These are phyloP conservation scores for Camponotus floridanus DNA, from an alignment of 1,140 invertebrate species.

Conservation along the genomic window DNA sequence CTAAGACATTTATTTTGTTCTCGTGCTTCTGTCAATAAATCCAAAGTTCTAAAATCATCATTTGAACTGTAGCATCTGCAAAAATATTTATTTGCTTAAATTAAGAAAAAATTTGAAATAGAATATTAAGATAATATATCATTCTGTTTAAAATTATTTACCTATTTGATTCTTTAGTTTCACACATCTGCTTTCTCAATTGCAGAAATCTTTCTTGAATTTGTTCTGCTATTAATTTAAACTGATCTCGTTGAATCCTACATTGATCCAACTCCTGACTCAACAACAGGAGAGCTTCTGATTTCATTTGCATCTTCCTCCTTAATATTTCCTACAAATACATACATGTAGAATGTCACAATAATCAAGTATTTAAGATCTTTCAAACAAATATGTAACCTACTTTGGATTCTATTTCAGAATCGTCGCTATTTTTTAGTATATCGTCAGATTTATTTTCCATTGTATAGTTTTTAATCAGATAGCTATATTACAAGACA, in stretches of 20 bases:
- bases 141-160: constrained; percentile 44
- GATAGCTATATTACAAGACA: not conserved
- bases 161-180: constrained; percentile 72
- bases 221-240: constrained; percentile 93
- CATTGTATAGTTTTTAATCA: constrained; percentile 16
- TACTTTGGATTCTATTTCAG: constrained; percentile 38
- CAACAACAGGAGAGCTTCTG: constrained; percentile 92
- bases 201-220: constrained; percentile 89
- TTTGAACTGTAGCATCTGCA: constrained; percentile 66
- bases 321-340: constrained; percentile 81
- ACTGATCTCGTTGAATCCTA: constrained; percentile 92
- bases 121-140: not conserved
- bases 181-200: constrained; percentile 84
- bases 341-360: not conserved
- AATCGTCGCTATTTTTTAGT: not conserved
- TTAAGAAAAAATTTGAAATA: not conserved
- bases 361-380: not conserved
- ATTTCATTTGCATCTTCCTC: constrained; percentile 93
- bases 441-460: not conserved
- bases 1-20: constrained; percentile 90
- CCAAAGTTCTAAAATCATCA: constrained; percentile 77
- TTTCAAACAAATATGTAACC: constrained; percentile 17
- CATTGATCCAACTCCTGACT: constrained; percentile 93
- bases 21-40: constrained; percentile 87
- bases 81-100: constrained; percentile 59